Base-by-base conservation (phyloP, 2,113 vertebrate genomes). In the Chitala chitala region DNA sequence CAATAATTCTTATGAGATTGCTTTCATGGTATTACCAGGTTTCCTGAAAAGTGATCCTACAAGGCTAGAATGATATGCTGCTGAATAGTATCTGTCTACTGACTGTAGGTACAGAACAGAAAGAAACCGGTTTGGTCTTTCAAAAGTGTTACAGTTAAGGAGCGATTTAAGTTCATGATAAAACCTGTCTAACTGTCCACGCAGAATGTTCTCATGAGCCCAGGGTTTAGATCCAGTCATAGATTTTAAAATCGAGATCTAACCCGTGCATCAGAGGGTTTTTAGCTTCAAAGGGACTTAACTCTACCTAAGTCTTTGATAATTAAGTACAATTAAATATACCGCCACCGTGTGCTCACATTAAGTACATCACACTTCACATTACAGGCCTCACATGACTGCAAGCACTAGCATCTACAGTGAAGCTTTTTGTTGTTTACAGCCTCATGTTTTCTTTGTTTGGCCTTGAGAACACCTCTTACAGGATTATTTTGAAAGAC, bases 401-500 rank as follows among this genome's bases (percentile, higher is more conserved):
- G 31, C 33, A 63, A 29, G 31, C 38, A 6, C 59, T 38, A 20
- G 29, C n/a, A 3, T 63, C 13, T 63, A 42, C 50, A 70, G 59
- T 74, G 74, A 69, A 44, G 56, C 51, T 40, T 78, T 73, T 80
- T 82, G 79, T 79, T 81, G 79, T 82, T 33, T 38, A 63, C 29
- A 5, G 8, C 82, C 82, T 84, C 77, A 78, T 86, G 83, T 87
- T 15, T 24, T n/a, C 12, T 4, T 20, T 9, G 85, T 84, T 84
- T 84, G 83, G 81, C 76, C 76, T 59, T 54, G 78, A 77, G 78
- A 80, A 78, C 83, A 79, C 81, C 81, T 86, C 85, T 84, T 83
- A 80, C 82, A 86, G 84, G 87, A 81, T 84, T 79, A 29, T 63
- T 78, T 75, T 5, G 68, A 85, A 82, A 87, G 83, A 82, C 71